Base-by-base conservation (phyloP, 1,140 invertebrate genomes). In the Armadillidium nasatum region DNA sequence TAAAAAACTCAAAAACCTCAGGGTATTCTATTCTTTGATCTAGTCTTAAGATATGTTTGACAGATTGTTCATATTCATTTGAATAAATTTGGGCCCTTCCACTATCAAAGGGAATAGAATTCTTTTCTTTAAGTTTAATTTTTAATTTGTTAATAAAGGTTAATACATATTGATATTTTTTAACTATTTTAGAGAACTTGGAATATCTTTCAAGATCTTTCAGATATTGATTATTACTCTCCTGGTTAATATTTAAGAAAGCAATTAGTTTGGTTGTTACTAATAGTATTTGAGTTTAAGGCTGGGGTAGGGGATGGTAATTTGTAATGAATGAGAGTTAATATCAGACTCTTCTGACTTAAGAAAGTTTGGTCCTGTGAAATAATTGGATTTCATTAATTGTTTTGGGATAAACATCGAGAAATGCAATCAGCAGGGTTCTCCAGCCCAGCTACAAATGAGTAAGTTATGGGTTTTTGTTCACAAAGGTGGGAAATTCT, bases 341-440 rank as follows among this genome's bases (percentile, higher is more conserved):
- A 4, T 22, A 19, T 43, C 46, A 44, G n/a, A 15, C 10, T 45
- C n/a, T 9, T 13, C n/a, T 43, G 11, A 10, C 19, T 13, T 10
- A 46, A 46, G 44, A 7, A 73, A 11, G 6, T n/a, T 2, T 45
- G 72, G 23, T 54, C 72, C 11, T n/a, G 11, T 9, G n/a, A 15
- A 23, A 10, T 54, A 15, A 21, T 6, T 21, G 44, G 22, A 54
- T 19, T 44, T 22, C n/a, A 4, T 10, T 54, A 22, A 9, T 15
- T n/a, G 9, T 46, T 73, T 11, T 11, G 15, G 10, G 45, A 23
- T 10, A 11, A n/a, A n/a, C 45, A 19, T 0, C 72, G 23, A 0
- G 44, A 21, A 2, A 73, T 21, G 22, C 15, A 21, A 46, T 73
- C 72, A 19, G 72, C 44, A 1, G 72, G 72, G n/a, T 73, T 73